Base-by-base conservation (phyloP, 2,113 vertebrate species). In the Pseudonaja textilis region DNA sequence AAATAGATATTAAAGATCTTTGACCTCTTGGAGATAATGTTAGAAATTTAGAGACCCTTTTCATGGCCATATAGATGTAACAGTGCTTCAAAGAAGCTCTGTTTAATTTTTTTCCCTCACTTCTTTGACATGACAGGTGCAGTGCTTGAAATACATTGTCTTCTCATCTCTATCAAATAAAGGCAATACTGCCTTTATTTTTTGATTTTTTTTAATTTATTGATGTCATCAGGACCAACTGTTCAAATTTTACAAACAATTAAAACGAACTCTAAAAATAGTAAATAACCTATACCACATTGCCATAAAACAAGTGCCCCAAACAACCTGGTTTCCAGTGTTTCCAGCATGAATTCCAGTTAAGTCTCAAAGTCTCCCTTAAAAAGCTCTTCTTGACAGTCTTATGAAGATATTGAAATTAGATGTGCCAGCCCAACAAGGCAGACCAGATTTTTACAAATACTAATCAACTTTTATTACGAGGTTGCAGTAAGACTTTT, bases 111-210 rank as follows among this genome's bases (percentile, higher is more conserved):
- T 54, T 69, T 42, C 25, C 64, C 54, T 23, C 55, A 39, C 14
- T 42, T 88, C 74, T 61, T 88, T 92, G 26, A 91, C 26, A 29
- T 64, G 22, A 26, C 4, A 26, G 5, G 91, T 94, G 47, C 45
- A n/a, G 55, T 47, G 22, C 34, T 22, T 81, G 88, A 89, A 50
- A 25, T 3, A 61, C 61, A 89, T 12, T 61, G 91, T 61, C 69
- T 91, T 93, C 29, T 91, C 18, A 54, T 91, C 22, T 39, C 29
- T 23, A 11, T 16, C n/a, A n/a, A n/a, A n/a, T n/a, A n/a, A n/a
- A n/a, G n/a, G n/a, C n/a, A n/a, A 91, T 85, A 81, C 10, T 3
- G 88, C 1, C 4, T 52, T 26, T 95, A 90, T 93, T 2, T 95
- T 57, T 81, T 20, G 1, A 12, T 64, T 74, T 74, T 20, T 57